Percentiles rank a stretch among this genome's conserved stretches.
These are phyloP conservation scores for Creontiades dilutus DNA, from an alignment of 2,888 invertebrate genomes.

Conservation along the genomic window DNA sequence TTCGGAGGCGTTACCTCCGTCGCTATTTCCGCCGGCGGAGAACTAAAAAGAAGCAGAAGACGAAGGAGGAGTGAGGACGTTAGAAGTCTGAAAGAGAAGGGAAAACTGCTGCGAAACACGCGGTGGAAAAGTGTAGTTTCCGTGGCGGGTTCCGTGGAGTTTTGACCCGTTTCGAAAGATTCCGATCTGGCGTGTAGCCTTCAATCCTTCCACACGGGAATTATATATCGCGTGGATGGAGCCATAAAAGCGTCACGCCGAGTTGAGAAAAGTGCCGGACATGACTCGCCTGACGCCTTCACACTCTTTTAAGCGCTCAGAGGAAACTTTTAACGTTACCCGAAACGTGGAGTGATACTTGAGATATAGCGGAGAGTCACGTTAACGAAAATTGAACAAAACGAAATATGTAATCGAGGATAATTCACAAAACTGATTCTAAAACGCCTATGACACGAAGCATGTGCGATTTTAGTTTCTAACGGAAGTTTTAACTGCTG, in stretches of 20 bases:
- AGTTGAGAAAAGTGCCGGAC: constrained; percentile 36
- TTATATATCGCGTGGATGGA: constrained; percentile 40
- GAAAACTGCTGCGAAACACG: constrained; percentile 57
- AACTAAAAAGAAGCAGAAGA: neutral
- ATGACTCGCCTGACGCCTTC: constrained; percentile 42
- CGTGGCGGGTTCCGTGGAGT: constrained; percentile 1
- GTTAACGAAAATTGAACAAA: neutral
- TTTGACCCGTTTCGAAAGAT: constrained; percentile 28
- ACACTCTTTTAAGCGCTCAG: constrained; percentile 34
- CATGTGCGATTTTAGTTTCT: too few species aligned
- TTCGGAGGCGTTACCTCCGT: constrained; percentile 2
- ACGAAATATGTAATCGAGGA: neutral
- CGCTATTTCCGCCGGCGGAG: neutral
- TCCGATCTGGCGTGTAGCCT: neutral
- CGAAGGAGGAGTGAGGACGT: neutral
- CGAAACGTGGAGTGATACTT: constrained; percentile 22
- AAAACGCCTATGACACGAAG: too few species aligned
- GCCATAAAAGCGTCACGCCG: constrained; percentile 35
- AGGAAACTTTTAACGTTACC: constrained; percentile 28
- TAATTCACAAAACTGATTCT: neutral
- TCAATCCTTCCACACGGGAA: constrained; percentile 23
- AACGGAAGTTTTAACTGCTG: too few species aligned
- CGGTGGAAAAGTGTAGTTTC: constrained; percentile 62
- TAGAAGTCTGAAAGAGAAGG: constrained; percentile 23
- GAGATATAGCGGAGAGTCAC: constrained; percentile 15